phyloP scores from a whole-genome alignment of 2,888 invertebrate species.

The Cephus spinipes region DNA sequence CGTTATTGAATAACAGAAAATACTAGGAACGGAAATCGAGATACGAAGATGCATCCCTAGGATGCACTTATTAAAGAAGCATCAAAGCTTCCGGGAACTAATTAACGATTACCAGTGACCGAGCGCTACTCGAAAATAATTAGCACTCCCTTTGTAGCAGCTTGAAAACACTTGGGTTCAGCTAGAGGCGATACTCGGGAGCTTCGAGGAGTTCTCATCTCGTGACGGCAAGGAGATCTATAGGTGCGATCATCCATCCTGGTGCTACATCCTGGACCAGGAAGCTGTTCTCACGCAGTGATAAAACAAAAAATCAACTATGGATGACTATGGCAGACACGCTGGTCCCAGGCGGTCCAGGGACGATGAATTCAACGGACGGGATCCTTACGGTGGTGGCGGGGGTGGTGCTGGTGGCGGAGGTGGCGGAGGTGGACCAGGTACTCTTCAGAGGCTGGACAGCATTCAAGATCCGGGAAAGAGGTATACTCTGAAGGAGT shows the following conservation, averaged over 20 bases:
- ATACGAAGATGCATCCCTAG: too few relatives aligned
- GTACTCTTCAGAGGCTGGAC: conserved; percentile 65
- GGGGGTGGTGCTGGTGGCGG: conserved; percentile 39
- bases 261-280: too few relatives aligned
- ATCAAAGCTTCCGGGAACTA: conserved; percentile 44
- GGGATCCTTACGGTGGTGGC: conserved; percentile 25
- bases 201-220: too few relatives aligned
- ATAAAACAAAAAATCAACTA: conserved; percentile 10
- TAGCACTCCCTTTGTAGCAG: conserved; percentile 40
- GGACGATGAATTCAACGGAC: conserved; percentile 28
- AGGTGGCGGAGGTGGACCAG: conserved; percentile 28
- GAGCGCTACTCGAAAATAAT: conserved; percentile 49
- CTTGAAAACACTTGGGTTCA: not conserved
- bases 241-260: too few relatives aligned
- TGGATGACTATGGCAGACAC: conserved; percentile 45
- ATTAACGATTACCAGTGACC: conserved; percentile 55
- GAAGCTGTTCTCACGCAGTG: too few relatives aligned
- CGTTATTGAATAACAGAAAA: too few relatives aligned
- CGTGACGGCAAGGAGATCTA: too few relatives aligned
- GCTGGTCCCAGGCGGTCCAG: conserved; percentile 21
- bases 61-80: not conserved
- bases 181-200: not conserved
- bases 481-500: conserved; percentile 77
- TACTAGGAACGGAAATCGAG: too few relatives aligned
- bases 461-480: conserved; percentile 82